A percentile compares a stretch with the other conserved stretches of the same genome.
These are phyloP conservation scores for Coptodon bakossiorum DNA, from an alignment of 2,113 vertebrate species.

Conservation along the genomic window DNA sequence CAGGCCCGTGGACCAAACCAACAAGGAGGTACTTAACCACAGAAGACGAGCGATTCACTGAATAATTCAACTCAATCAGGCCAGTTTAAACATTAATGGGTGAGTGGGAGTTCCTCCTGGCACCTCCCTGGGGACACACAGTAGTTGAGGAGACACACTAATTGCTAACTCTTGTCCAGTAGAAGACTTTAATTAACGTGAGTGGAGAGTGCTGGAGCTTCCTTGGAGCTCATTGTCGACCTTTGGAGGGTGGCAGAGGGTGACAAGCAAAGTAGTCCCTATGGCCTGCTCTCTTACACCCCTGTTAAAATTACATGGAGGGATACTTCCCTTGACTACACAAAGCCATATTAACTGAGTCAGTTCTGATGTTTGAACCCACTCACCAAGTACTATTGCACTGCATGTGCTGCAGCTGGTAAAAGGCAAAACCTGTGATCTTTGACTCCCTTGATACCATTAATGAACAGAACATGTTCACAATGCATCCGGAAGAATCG, in stretches of 20 bases:
- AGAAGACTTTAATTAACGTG: constrained; percentile 62
- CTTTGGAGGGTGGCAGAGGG: constrained; percentile 10
- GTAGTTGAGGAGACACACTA: constrained; percentile 50
- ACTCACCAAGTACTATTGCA: background rate
- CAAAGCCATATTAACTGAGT: background rate
- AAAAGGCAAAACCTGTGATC: background rate
- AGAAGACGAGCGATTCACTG: constrained; percentile 35
- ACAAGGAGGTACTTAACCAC: constrained; percentile 17
- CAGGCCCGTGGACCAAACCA: background rate
- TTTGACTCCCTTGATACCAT: background rate
- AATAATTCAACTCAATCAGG: constrained; percentile 62
- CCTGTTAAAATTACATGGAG: constrained; percentile 6
- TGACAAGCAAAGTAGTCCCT: constrained; percentile 17
- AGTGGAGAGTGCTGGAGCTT: constrained; percentile 1
- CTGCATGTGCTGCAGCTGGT: background rate
- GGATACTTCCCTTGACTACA: background rate
- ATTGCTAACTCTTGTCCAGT: constrained; percentile 65
- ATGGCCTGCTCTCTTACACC: background rate
- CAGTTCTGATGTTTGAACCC: background rate
- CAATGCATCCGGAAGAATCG: background rate
- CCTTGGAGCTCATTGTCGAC: constrained; percentile 1
- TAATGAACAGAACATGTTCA: background rate
- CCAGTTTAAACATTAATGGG: constrained; percentile 65
- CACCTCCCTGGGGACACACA: constrained; percentile 43
- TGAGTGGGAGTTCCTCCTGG: constrained; percentile 53